phyloP scores from a whole-genome alignment of 2,113 vertebrate genomes.

The Xiphophorus maculatus region DNA sequence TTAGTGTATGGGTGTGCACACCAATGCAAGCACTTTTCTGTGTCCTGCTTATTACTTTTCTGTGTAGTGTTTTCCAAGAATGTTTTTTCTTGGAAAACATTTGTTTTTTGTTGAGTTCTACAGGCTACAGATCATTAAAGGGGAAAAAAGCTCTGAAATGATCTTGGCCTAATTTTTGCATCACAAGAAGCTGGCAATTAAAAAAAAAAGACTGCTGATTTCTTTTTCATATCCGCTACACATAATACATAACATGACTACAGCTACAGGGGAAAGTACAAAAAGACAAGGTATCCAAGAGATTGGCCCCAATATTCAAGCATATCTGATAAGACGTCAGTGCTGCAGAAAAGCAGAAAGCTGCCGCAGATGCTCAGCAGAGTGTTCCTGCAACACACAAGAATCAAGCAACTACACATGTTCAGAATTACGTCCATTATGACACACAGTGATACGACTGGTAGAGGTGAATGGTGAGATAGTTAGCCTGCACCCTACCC shows the following conservation, averaged over 20 bases:
- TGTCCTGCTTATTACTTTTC: no score
- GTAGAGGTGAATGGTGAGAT: constrained; percentile 24
- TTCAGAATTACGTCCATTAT: constrained; percentile 17
- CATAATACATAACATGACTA: constrained; percentile 6
- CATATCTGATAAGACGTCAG: constrained; percentile 46
- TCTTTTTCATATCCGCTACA: constrained; percentile 4
- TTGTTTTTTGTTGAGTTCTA: background rate
- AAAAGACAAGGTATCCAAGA: constrained; percentile 38
- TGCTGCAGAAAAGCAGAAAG: constrained; percentile 43
- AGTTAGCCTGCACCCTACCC: constrained; percentile 27
- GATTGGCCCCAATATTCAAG: constrained; percentile 38
- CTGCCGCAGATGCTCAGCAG: constrained; percentile 18
- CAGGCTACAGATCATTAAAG: background rate
- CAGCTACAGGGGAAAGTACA: constrained; percentile 23
- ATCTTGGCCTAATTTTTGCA: background rate
- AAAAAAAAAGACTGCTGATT: background rate
- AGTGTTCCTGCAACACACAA: constrained; percentile 50
- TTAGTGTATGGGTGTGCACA: background rate
- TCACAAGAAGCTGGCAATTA: background rate
- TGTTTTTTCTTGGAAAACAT: background rate
- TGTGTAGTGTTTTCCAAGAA: no score
- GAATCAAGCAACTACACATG: constrained; percentile 11
- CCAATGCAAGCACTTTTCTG: background rate
- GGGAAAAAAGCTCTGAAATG: background rate
- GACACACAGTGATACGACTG: constrained; percentile 2